Evolutionary conservation across 2,888 invertebrate species (phyloP).

Genomic region (Ochlodes sylvanus): DNA sequence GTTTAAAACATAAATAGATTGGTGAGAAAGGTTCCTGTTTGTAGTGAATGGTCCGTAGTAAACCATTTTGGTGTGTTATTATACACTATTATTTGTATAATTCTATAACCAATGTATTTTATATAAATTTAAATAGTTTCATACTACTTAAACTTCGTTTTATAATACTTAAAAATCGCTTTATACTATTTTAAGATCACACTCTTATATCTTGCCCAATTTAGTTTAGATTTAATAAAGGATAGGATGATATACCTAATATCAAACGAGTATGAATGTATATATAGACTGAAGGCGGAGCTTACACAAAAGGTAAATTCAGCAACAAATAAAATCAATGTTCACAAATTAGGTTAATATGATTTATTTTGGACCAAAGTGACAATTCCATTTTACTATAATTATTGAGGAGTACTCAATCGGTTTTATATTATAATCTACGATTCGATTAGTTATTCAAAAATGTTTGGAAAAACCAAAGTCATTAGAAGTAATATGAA

Average conservation of each 20-base stretch:
- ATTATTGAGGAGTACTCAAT: background rate
- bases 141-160: too few species aligned
- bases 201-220: constrained; percentile 25
- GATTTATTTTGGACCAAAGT: constrained; percentile 4
- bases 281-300: background rate
- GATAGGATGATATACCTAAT: too few species aligned
- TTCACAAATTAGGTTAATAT: background rate
- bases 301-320: background rate
- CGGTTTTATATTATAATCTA: background rate
- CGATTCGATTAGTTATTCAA: background rate
- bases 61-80: constrained; percentile 2
- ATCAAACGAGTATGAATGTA: too few species aligned
- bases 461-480: background rate
- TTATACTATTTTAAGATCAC: background rate
- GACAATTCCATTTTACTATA: background rate
- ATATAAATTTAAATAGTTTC: too few species aligned
- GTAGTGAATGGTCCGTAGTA: constrained; percentile 7
- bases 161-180: background rate
- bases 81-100: constrained; percentile 14
- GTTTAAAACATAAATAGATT: background rate
- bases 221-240: background rate
- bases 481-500: too few species aligned
- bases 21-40: constrained; percentile 15
- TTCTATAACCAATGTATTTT: constrained; percentile 5
- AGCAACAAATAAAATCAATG: background rate